Conservation (phyloP, 2,113 vertebrate species). For the Xyliphius kryptos region DNA sequence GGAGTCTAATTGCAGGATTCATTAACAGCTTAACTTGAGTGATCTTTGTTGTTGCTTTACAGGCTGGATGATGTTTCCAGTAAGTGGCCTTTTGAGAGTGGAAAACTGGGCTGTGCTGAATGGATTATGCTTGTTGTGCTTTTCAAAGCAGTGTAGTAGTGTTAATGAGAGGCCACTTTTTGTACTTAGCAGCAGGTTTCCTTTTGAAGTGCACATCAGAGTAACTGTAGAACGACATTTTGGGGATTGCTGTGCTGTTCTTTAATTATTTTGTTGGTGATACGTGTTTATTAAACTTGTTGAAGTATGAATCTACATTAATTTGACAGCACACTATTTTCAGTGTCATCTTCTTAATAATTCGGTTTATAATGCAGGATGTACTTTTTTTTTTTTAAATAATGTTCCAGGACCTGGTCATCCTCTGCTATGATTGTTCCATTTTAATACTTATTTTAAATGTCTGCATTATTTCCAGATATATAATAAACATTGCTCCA, state of each 20-base stretch:
- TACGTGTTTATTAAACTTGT: conserved; percentile 28
- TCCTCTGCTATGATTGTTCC: too few relatives aligned
- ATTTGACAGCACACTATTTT: too few relatives aligned
- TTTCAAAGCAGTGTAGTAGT: conserved; percentile 26
- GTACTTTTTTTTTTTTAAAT: too few relatives aligned
- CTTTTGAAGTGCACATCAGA: conserved; percentile 33
- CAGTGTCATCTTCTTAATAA: too few relatives aligned
- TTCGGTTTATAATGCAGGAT: too few relatives aligned
- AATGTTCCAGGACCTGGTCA: too few relatives aligned
- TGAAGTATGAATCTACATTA: too few relatives aligned
- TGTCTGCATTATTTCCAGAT: too few relatives aligned
- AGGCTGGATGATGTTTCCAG: background rate
- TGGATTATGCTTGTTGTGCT: conserved; percentile 4
- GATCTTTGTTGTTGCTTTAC: conserved; percentile 20
- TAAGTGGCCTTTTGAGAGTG: conserved; percentile 7
- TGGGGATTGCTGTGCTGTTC: conserved; percentile 17
- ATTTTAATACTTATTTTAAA: too few relatives aligned
- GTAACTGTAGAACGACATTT: conserved; percentile 25
- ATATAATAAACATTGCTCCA: too few relatives aligned
- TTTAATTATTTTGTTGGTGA: conserved; percentile 33
- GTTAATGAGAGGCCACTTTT: conserved; percentile 32
- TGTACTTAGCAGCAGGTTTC: conserved; percentile 31
- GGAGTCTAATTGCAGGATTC: conserved; percentile 7
- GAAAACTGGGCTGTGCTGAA: conserved; percentile 18
- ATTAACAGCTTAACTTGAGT: background rate